A percentile compares a stretch with the other conserved stretches of the same genome.
These are phyloP conservation scores for Sebastes steindachneri DNA, from an alignment of 2,797 vertebrate species.

Conservation along the genomic window DNA sequence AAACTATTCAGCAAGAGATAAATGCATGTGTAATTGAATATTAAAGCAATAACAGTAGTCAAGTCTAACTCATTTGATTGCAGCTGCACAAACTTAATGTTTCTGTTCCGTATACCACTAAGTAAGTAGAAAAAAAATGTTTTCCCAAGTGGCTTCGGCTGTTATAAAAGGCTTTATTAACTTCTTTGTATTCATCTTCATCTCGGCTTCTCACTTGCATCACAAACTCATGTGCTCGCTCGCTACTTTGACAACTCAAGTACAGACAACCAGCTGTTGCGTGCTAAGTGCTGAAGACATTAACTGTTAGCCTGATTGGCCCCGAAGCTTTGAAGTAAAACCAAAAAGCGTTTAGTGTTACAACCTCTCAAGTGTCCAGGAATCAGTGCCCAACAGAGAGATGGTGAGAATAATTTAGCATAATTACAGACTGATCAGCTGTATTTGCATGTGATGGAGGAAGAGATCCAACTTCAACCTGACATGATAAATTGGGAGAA, in stretches of 20 bases:
- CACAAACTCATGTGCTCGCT: not conserved
- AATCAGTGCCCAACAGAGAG: constrained; percentile 44
- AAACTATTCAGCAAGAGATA: not conserved
- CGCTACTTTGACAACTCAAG: constrained; percentile 28
- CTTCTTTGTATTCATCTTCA: not conserved
- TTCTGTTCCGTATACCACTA: not conserved
- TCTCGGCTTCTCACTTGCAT: not conserved
- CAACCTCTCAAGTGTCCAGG: constrained; percentile 30
- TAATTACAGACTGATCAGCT: constrained; percentile 40
- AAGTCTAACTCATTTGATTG: not conserved
- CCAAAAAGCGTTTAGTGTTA: constrained; percentile 38
- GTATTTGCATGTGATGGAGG: constrained; percentile 36
- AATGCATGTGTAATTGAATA: not conserved
- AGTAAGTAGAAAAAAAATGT: not conserved
- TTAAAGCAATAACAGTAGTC: not conserved
- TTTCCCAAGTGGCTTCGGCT: not conserved
- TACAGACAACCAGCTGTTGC: constrained; percentile 47
- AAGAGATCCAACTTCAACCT: constrained; percentile 31
- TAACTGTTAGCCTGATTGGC: constrained; percentile 22
- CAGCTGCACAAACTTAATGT: not conserved
- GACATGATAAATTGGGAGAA: constrained; percentile 21
- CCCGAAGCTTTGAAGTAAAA: constrained; percentile 24
- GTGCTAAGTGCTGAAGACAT: constrained; percentile 21
- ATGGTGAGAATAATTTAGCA: constrained; percentile 67
- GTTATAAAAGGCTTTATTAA: not conserved